phyloP scores from a whole-genome alignment of 1,140 invertebrate genomes.

The Spodoptera frugiperda region DNA sequence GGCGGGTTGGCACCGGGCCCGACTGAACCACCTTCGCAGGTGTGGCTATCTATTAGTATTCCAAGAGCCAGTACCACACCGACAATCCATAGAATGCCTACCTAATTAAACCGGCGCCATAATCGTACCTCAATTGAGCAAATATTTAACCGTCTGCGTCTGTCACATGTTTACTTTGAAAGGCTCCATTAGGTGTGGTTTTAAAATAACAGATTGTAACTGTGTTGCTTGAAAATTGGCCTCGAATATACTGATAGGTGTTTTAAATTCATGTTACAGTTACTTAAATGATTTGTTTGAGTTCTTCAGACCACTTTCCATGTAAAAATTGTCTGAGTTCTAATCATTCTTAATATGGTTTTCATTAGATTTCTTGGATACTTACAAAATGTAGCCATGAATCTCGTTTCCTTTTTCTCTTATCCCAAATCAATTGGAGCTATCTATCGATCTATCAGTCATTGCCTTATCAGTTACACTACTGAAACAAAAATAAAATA shows the following conservation, averaged over 20 bases:
- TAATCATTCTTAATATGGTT: no score
- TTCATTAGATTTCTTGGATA: no score
- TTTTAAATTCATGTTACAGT: not conserved
- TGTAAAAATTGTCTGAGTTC: no score
- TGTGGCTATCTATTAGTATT: constrained; percentile 65
- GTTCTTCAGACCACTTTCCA: no score
- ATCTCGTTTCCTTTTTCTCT: no score
- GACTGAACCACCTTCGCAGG: constrained; percentile 70
- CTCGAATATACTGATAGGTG: no score
- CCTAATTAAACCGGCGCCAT: constrained; percentile 50
- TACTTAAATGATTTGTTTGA: not conserved
- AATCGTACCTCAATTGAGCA: constrained; percentile 69
- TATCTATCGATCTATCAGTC: no score
- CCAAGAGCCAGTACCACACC: constrained; percentile 24
- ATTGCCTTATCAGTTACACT: no score
- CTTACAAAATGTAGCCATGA: no score
- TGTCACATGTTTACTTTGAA: constrained; percentile 39
- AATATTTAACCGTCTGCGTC: constrained; percentile 51
- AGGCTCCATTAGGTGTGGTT: constrained; percentile 32
- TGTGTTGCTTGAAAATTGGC: constrained; percentile 19
- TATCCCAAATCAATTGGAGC: no score
- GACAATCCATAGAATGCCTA: constrained; percentile 21
- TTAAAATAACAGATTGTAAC: constrained; percentile 23
- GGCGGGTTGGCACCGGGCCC: constrained; percentile 64
- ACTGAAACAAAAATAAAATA: no score